A percentile compares a stretch with the other conserved stretches of the same genome.
These are phyloP conservation scores for Petrocephalus zakoni DNA, from an alignment of 2,113 vertebrate species.

Conservation along the genomic window DNA sequence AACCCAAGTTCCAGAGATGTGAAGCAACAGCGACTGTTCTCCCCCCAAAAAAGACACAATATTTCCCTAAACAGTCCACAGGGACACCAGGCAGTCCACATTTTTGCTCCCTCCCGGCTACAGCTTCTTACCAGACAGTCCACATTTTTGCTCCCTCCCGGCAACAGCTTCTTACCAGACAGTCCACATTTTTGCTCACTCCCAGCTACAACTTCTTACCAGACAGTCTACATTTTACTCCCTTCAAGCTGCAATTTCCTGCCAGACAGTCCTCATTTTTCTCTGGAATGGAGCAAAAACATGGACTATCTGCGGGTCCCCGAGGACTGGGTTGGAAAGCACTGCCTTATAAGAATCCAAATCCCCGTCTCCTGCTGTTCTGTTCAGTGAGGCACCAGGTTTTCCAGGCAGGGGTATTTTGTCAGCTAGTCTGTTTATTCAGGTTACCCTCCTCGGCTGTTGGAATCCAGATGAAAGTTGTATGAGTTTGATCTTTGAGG, in stretches of 20 bases:
- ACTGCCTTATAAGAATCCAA: neutral
- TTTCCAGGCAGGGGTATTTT: neutral
- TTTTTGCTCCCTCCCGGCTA: neutral
- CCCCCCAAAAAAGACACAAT: neutral
- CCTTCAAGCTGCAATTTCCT: neutral
- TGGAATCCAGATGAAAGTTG: neutral
- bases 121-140: neutral
- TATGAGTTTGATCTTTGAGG: neutral
- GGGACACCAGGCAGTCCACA: neutral
- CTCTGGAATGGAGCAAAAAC: neutral
- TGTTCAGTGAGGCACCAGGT: neutral
- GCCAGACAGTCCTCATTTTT: neutral
- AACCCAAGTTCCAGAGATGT: neutral
- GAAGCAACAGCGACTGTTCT: neutral
- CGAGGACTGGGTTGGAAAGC: neutral
- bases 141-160: too few species aligned
- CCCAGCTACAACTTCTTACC: too few species aligned
- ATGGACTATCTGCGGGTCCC: neutral
- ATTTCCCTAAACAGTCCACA: neutral
- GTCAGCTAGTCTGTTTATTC: neutral
- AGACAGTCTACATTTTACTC: neutral
- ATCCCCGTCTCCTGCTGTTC: neutral
- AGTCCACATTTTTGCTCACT: too few species aligned
- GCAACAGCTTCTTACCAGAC: too few species aligned
- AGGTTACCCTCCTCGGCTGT: neutral